Conservation (phyloP, 1,140 invertebrate genomes). For the Sitodiplosis mosellana region DNA sequence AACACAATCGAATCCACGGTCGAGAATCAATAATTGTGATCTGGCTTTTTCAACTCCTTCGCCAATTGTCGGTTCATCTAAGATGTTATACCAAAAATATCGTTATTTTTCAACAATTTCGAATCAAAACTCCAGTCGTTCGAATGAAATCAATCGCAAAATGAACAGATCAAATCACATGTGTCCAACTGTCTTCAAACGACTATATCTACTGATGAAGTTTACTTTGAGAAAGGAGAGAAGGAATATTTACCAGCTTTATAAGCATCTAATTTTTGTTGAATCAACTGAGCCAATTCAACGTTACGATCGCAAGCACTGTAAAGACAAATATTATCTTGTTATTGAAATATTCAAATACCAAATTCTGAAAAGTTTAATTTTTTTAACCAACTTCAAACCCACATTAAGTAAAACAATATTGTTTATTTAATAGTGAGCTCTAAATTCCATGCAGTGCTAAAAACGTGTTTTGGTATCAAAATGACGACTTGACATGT, state of each 20-base stretch:
- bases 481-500: too few relatives aligned
- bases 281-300: slow-evolving; percentile 90
- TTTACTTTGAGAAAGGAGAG: too few relatives aligned
- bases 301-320: slow-evolving; percentile 93
- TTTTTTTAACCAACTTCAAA: too few relatives aligned
- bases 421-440: slow-evolving; percentile 1
- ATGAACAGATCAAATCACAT: too few relatives aligned
- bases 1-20: slow-evolving; percentile 96
- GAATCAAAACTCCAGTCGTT: not conserved
- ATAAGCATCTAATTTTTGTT: slow-evolving; percentile 97
- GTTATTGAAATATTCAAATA: slow-evolving; percentile 1
- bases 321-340: slow-evolving; percentile 12
- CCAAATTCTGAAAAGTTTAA: too few relatives aligned
- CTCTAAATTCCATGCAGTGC: too few relatives aligned
- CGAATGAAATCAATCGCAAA: too few relatives aligned
- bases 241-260: slow-evolving; percentile 44
- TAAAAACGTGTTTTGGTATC: too few relatives aligned
- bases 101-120: slow-evolving; percentile 22
- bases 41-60: slow-evolving; percentile 91
- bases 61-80: slow-evolving; percentile 98
- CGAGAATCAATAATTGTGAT: slow-evolving; percentile 90
- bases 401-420: too few relatives aligned
- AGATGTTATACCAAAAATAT: too few relatives aligned
- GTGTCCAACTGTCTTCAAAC: too few relatives aligned
- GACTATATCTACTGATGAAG: too few relatives aligned